Percentiles rank a stretch among this genome's conserved stretches.
Conservation (phyloP, 2,113 vertebrate genomes). For the Tapirus terrestris region DNA sequence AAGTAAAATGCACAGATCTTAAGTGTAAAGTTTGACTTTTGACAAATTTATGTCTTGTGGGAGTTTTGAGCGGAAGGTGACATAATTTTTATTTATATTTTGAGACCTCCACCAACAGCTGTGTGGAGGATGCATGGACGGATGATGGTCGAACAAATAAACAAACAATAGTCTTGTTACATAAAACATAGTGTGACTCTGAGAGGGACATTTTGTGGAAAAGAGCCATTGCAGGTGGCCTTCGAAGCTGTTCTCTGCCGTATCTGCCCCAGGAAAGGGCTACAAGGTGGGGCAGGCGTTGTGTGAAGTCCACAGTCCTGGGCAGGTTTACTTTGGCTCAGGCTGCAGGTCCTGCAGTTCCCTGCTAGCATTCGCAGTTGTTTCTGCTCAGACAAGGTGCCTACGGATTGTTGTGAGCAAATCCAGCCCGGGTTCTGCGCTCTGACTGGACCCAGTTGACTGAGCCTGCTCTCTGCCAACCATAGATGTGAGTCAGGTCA, state of each 20-base stretch:
- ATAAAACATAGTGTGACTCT: background rate
- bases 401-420: background rate
- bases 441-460: background rate
- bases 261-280: background rate
- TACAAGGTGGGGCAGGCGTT: background rate
- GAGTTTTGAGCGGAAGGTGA: background rate
- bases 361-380: background rate
- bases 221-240: background rate
- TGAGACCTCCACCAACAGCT: background rate
- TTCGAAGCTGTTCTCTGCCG: background rate
- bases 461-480: background rate
- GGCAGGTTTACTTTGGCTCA: background rate
- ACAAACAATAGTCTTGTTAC: background rate
- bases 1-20: background rate
- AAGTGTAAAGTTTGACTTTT: conserved; percentile 12
- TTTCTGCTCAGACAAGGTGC: background rate
- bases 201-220: background rate
- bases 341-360: background rate
- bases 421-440: background rate
- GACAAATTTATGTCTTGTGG: background rate
- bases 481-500: background rate
- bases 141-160: background rate
- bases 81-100: background rate
- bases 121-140: background rate
- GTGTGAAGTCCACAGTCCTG: background rate